Conservation (phyloP, 2,888 invertebrate genomes). For the Trisateles emortualis region DNA sequence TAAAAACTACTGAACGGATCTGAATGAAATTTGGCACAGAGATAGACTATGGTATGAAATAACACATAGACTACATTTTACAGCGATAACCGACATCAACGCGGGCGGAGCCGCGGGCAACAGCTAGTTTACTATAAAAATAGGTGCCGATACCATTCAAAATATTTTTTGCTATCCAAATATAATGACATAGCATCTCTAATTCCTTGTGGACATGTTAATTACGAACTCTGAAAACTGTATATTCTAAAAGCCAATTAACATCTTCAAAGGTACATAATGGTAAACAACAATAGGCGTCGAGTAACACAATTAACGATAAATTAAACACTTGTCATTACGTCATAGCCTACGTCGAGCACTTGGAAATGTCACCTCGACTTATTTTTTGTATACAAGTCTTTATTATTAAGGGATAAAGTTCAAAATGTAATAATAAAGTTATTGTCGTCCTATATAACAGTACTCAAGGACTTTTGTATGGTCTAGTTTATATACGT, state of each 20-base stretch:
- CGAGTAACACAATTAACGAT: conserved; percentile 26
- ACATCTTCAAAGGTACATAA: conserved; percentile 12
- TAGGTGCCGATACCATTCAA: too few species aligned
- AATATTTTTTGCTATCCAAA: too few species aligned
- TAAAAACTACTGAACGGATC: too few species aligned
- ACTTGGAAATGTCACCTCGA: conserved; percentile 1
- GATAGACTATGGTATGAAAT: too few species aligned
- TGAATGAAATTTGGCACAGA: too few species aligned
- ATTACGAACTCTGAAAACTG: too few species aligned
- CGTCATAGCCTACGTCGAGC: conserved; percentile 19
- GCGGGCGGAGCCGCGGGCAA: too few species aligned
- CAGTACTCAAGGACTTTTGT: conserved; percentile 31
- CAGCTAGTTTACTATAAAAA: too few species aligned
- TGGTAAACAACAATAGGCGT: conserved; percentile 4
- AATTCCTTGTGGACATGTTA: neutral
- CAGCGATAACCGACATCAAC: too few species aligned
- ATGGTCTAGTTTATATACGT: too few species aligned
- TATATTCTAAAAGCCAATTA: neutral
- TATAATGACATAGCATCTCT: too few species aligned
- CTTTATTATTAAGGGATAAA: conserved; percentile 13
- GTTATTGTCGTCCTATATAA: conserved; percentile 2
- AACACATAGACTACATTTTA: too few species aligned
- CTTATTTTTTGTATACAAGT: neutral
- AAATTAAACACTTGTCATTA: conserved; percentile 33
- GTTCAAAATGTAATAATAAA: conserved; percentile 9